A percentile compares a stretch with the other conserved stretches of the same genome.
Evolutionary conservation across 2,888 invertebrate genomes (phyloP).

Genomic region (Alloscopus bannaensis): DNA sequence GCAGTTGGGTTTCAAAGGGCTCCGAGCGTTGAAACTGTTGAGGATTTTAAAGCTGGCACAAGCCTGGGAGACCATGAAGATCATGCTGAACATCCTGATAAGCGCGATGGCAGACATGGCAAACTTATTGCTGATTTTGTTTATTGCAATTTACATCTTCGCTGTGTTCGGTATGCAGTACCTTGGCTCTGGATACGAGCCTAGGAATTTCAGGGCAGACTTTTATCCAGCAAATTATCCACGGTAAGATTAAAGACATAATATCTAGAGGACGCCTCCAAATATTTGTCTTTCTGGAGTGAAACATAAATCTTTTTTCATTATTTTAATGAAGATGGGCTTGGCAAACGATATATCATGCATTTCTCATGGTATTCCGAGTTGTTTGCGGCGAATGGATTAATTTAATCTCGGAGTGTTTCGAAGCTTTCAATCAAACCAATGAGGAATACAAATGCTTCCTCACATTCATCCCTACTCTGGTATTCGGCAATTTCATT

Average conservation of each 20-base stretch:
- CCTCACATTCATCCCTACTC: slow-evolving; percentile 89
- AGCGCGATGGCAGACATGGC: slow-evolving; percentile 96
- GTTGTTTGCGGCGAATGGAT: slow-evolving; percentile 98
- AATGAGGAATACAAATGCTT: slow-evolving; percentile 81
- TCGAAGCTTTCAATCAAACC: slow-evolving; percentile 83
- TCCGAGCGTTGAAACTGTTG: slow-evolving; percentile 78
- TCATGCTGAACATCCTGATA: slow-evolving; percentile 95
- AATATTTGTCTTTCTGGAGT: slow-evolving; percentile 21
- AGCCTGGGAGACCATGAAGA: slow-evolving; percentile 98
- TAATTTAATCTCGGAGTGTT: slow-evolving; percentile 97
- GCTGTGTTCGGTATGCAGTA: slow-evolving; percentile 98
- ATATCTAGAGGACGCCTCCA: background rate
- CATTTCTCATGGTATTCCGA: slow-evolving; percentile 98
- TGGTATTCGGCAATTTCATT: slow-evolving; percentile 42
- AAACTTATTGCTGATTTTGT: slow-evolving; percentile 94
- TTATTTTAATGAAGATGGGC: slow-evolving; percentile 86
- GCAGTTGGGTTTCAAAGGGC: background rate
- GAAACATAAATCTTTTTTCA: background rate
- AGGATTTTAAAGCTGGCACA: slow-evolving; percentile 95
- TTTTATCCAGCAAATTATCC: slow-evolving; percentile 33
- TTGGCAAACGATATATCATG: slow-evolving; percentile 96
- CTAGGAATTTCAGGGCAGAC: slow-evolving; percentile 87
- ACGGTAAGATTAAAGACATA: slow-evolving; percentile 11
- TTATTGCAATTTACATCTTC: slow-evolving; percentile 97
- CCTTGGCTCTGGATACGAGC: slow-evolving; percentile 92